Evolutionary conservation across 1,140 invertebrate species (phyloP).

Genomic region (Caerostris darwini): DNA sequence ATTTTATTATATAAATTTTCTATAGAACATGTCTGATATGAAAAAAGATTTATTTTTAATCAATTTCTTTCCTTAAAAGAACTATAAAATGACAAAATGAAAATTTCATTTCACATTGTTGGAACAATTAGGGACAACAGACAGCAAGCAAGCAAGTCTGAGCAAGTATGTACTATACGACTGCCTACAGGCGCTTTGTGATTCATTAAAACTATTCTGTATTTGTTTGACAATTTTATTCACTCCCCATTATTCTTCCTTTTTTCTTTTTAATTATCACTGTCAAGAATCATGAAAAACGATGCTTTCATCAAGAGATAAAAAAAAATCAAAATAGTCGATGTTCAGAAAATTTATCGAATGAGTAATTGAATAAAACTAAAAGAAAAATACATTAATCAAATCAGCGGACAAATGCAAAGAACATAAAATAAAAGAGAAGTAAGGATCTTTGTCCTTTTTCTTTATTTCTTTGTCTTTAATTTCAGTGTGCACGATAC

Average conservation of each 20-base stretch:
- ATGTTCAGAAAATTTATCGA: conserved; percentile 9
- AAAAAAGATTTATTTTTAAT: no score
- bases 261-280: background rate
- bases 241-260: background rate
- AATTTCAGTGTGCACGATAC: background rate
- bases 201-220: no score
- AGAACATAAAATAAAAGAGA: background rate
- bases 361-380: background rate
- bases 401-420: conserved; percentile 3
- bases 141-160: background rate
- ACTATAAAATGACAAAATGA: background rate
- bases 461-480: background rate
- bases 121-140: background rate
- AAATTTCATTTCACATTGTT: background rate
- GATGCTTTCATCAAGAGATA: background rate
- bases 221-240: background rate
- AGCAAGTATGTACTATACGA: no score
- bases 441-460: background rate
- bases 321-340: background rate
- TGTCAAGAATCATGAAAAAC: background rate
- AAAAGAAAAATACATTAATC: background rate
- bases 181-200: no score
- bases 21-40: no score
- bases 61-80: background rate
- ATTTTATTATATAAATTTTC: no score